Evolutionary conservation across 2,797 vertebrate genomes (phyloP), one percentile per base, ranked within the genome.

Genomic region (Helostoma temminkii): DNA sequence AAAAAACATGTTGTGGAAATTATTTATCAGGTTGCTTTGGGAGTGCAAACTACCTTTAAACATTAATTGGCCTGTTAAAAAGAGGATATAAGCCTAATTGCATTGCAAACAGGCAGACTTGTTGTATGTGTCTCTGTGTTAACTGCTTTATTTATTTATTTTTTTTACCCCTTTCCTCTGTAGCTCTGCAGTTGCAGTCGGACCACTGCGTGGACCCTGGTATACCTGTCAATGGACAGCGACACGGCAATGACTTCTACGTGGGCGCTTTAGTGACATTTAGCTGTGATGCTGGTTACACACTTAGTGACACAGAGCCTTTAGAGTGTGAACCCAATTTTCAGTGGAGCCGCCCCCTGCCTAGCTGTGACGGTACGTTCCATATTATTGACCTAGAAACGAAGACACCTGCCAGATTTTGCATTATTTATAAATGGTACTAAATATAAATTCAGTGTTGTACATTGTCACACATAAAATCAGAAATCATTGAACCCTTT

Each of bases 311-410:
- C 60, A 52, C 62, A 0, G 93, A 97, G 76, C 95, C 96, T 53
- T 91, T 99, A 65, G 97, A 98, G 83, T 99, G 98, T n/a, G 97
- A 99, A 83, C 97, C 97, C 3, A 99, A 99, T 93, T 99, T 99
- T 82, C 98, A 99, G 89, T 99, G 98, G 98, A 99, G 97, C 81
- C 95, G 95, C 2, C 96, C 97, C 0, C 95, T 99, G 71, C 98
- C 98, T 60, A 98, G 96, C 93, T 99, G 98, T 1, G 97, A 99
- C 93, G 98, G 98, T 99, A 93, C 3, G 85, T 53, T 71, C 76
- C 78, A 46, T 46, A 66, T 59, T 69, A 60, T 73, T 86, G 82
- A 87, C 83, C 78, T 72, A 87, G 77, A 89, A 88, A 85, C 39
- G 14, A 76, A 55, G 52, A 37, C 26, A 48, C 54, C 61, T 66